These are phyloP conservation scores for Cinclus cinclus DNA, from an alignment of 2,113 vertebrate genomes.

Conservation along the genomic window DNA sequence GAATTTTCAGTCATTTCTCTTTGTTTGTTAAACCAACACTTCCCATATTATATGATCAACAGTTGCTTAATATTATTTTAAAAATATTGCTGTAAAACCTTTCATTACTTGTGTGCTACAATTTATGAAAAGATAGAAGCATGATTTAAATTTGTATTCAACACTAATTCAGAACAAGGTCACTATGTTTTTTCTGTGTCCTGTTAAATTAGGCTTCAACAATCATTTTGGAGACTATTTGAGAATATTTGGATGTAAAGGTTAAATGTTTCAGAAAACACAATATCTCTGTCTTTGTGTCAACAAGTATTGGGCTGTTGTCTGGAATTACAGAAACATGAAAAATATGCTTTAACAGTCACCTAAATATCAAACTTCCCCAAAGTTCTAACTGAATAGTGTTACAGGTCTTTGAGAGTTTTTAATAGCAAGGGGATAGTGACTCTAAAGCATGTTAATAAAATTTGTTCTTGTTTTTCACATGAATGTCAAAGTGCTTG, in stretches of 20 bases:
- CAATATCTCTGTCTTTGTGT: neutral
- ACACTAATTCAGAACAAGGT: neutral
- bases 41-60: neutral
- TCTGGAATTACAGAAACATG: neutral
- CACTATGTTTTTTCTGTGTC: neutral
- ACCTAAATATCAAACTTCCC: neutral
- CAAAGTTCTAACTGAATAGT: neutral
- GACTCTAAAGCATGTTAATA: neutral
- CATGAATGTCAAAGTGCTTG: neutral
- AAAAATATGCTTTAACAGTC: neutral
- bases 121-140: slow-evolving; percentile 40
- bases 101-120: neutral
- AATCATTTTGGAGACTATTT: neutral
- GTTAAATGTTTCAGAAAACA: neutral
- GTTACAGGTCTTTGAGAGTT: neutral
- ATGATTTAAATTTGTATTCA: neutral
- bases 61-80: neutral
- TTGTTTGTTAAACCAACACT: neutral
- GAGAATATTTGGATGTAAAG: neutral
- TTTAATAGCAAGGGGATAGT: neutral
- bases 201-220: slow-evolving; percentile 18
- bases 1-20: neutral
- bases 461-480: neutral
- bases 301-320: neutral
- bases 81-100: neutral